Evolutionary conservation across 2,888 invertebrate species (phyloP).

Genomic region (Dasysyrphus albostriatus): DNA sequence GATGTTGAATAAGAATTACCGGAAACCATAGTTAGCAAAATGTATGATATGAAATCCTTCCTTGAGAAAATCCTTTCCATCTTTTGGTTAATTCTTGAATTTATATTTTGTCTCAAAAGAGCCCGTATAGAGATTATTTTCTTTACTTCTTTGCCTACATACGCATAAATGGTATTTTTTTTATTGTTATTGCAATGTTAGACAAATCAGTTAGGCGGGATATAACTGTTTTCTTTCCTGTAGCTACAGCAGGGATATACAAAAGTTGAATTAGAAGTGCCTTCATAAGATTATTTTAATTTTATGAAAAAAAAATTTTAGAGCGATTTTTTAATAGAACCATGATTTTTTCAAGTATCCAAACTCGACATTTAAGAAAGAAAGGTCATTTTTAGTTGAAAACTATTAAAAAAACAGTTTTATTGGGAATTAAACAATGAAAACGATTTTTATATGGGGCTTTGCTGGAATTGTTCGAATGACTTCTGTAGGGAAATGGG

Average conservation of each 20-base stretch:
- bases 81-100: conserved; percentile 30
- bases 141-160: not conserved
- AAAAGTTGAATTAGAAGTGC: too few species aligned
- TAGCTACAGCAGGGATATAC: not conserved
- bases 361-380: too few species aligned
- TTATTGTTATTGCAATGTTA: conserved; percentile 34
- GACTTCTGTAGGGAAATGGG: too few species aligned
- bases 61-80: not conserved
- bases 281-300: too few species aligned
- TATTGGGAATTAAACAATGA: too few species aligned
- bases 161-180: not conserved
- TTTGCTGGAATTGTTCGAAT: too few species aligned
- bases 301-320: too few species aligned
- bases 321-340: too few species aligned
- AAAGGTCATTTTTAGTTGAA: too few species aligned
- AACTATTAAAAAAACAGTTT: too few species aligned
- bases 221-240: not conserved
- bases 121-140: not conserved
- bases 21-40: not conserved
- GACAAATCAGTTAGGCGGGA: conserved; percentile 16
- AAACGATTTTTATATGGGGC: too few species aligned
- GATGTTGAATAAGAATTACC: not conserved
- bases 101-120: not conserved
- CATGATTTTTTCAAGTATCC: too few species aligned
- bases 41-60: not conserved